Conservation (phyloP, 1,140 invertebrate species). For the Kradibia gibbosae region DNA sequence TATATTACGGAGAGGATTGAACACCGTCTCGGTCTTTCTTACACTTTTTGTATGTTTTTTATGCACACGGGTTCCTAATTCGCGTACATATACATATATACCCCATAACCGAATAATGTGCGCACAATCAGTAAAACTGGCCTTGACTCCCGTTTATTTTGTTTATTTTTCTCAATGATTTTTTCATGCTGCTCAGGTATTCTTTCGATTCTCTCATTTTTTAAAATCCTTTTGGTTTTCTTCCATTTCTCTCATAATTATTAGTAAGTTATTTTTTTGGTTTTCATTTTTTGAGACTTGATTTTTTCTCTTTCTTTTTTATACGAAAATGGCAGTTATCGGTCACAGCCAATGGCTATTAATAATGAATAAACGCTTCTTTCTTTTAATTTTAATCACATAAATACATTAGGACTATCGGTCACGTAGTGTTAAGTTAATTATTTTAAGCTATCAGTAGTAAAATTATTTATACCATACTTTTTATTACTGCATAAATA, state of each 20-base stretch:
- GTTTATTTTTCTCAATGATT: conserved; percentile 20
- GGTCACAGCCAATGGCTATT: conserved; percentile 73
- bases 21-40: conserved; percentile 43
- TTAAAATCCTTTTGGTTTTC: conserved; percentile 24
- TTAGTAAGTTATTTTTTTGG: conserved; percentile 41
- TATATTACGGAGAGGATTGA: conserved; percentile 46
- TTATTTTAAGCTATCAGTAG: conserved; percentile 47
- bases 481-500: conserved; percentile 48
- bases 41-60: conserved; percentile 46
- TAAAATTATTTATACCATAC: conserved; percentile 26
- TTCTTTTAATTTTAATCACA: conserved; percentile 31
- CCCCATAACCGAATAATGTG: conserved; percentile 49
- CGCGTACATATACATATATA: conserved; percentile 39
- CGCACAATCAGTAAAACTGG: conserved; percentile 50
- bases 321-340: conserved; percentile 73
- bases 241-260: not conserved
- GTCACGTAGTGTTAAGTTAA: conserved; percentile 47
- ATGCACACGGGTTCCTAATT: conserved; percentile 35
- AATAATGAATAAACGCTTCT: conserved; percentile 66
- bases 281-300: conserved; percentile 49
- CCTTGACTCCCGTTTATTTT: conserved; percentile 51
- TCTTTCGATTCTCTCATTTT: conserved; percentile 34
- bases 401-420: conserved; percentile 49
- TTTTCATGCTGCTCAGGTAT: not conserved
- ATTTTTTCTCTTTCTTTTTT: conserved; percentile 59